These are phyloP conservation scores for Uromys caudimaculatus DNA, from an alignment of 2,797 vertebrate genomes.

Conservation along the genomic window DNA sequence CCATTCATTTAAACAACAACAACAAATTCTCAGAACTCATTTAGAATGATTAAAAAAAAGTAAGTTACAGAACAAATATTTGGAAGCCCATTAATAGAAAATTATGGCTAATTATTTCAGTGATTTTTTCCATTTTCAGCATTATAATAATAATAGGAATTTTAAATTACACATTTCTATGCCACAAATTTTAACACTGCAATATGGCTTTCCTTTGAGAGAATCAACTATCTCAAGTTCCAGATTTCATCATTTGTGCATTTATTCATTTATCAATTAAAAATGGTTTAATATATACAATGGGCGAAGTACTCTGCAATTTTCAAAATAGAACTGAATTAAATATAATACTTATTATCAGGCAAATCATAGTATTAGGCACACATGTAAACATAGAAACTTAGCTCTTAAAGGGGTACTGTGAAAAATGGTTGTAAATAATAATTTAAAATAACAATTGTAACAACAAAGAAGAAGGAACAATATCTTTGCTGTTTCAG, in stretches of 20 bases:
- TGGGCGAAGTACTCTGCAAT: background rate
- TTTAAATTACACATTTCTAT: constrained; percentile 51
- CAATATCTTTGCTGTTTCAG: background rate
- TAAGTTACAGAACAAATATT: constrained; percentile 21
- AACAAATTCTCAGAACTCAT: background rate
- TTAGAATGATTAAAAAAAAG: constrained; percentile 36
- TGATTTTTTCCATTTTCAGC: constrained; percentile 16
- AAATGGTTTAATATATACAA: constrained; percentile 55
- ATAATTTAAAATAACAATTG: background rate
- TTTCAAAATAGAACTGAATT: constrained; percentile 49
- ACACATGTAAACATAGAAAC: constrained; percentile 57
- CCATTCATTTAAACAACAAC: background rate
- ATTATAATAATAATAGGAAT: constrained; percentile 17
- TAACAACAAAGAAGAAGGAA: background rate
- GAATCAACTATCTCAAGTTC: constrained; percentile 19
- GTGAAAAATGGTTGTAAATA: constrained; percentile 26
- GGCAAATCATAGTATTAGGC: background rate
- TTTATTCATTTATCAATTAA: constrained; percentile 57
- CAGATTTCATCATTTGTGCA: background rate
- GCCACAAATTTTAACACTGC: background rate
- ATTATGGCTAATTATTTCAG: background rate
- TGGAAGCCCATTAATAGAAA: background rate
- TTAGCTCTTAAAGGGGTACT: constrained; percentile 18
- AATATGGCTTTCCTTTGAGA: constrained; percentile 34
- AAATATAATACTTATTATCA: constrained; percentile 28